A percentile compares a stretch with the other conserved stretches of the same genome.
These are phyloP conservation scores for Chamaea fasciata DNA, from an alignment of 2,113 vertebrate genomes.

Conservation along the genomic window DNA sequence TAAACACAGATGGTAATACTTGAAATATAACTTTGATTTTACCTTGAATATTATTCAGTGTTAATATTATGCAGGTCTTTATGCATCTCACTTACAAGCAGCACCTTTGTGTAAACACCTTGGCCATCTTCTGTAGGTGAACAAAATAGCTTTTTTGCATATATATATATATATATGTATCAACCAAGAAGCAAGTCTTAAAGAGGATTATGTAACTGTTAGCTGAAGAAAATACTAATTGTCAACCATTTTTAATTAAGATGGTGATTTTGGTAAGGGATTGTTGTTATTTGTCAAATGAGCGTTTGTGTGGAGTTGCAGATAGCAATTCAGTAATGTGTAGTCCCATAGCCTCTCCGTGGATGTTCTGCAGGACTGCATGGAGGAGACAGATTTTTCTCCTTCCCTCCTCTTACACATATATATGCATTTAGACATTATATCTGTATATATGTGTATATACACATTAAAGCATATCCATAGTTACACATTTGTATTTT, in stretches of 20 bases:
- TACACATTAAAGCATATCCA: background rate
- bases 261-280: background rate
- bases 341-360: background rate
- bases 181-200: fast-evolving
- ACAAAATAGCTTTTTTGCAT: background rate
- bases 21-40: background rate
- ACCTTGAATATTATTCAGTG: background rate
- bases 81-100: background rate
- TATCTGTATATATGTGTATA: background rate
- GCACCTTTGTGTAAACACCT: background rate
- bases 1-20: background rate
- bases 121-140: background rate
- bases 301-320: background rate
- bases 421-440: background rate
- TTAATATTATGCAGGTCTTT: background rate
- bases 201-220: background rate
- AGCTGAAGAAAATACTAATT: background rate
- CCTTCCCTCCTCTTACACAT: background rate
- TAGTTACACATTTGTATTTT: background rate
- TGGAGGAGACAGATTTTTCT: background rate
- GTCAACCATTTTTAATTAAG: background rate
- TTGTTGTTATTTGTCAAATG: background rate
- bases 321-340: background rate
- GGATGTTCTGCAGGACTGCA: background rate
- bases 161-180: background rate